Evolutionary conservation across 2,888 invertebrate genomes (phyloP), one percentile per base, ranked within the genome.

Genomic region (Oligia latruncula): DNA sequence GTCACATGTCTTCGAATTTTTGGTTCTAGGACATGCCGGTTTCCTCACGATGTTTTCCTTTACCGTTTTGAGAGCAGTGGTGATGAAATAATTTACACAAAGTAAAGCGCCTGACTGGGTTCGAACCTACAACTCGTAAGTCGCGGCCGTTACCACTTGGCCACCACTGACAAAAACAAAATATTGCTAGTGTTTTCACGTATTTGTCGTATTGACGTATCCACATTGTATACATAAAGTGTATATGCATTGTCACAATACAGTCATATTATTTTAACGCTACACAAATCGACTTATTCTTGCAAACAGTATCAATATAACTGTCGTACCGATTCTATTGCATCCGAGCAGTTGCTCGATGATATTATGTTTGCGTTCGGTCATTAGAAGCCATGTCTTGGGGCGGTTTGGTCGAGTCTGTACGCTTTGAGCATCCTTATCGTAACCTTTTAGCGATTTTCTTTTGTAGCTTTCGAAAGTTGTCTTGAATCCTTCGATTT

Each of bases 341-440:
- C 43, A 80, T n/a, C n/a, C 60, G n/a, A 74, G 49, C 29, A 52
- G 62, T 71, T 49, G 40, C 60, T 58, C 71, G 35, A 49, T 77
- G 55, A 82, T 82, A 82, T 82, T 72, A 60, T 65, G 78, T 82
- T 82, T 82, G 78, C 72, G 5, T 64, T 65, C 4, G 58, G 68
- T 78, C 77, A 82, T 64, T 83, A 78, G 64, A 46, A 1, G 35
- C 62, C 4, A 64, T 74, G 20, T 52, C 81, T 46, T 66, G 1
- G 4, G 77, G 81, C 81, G 46, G 23, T 71, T 66, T 40, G 2
- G 35, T 64, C 9, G 60, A 68, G 35, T 60, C 8, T 20, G 74
- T 35, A n/a, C 23, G 29, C 55, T 81, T 81, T 62, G 46, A 75
- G 55, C n/a, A 23, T 67, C 11, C n/a, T 62, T 55, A 46, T 55